A percentile compares a stretch with the other conserved stretches of the same genome.
Conservation (phyloP, 2,113 vertebrate species). For the Rhynchomys soricoides region DNA sequence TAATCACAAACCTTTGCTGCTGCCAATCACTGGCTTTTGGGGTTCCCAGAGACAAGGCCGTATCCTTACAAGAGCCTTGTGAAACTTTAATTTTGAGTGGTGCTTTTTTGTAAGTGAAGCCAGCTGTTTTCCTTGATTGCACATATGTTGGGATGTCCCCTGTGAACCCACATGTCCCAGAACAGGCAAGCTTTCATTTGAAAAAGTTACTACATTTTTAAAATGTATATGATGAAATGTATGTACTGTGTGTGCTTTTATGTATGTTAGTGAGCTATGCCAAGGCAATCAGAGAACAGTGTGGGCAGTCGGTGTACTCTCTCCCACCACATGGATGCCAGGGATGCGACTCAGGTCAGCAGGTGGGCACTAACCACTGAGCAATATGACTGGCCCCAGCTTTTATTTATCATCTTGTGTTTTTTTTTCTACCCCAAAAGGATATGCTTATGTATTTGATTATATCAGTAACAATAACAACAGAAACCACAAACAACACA, state of each 20-base stretch:
- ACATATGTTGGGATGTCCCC: neutral
- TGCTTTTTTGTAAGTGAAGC: neutral
- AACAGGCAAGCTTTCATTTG: conserved; percentile 65
- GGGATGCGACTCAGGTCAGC: neutral
- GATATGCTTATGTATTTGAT: conserved; percentile 82
- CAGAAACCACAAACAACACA: conserved; percentile 60
- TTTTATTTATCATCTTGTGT: neutral
- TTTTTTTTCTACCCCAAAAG: conserved; percentile 69
- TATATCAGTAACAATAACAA: conserved; percentile 78
- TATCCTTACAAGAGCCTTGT: conserved; percentile 5
- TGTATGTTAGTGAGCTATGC: neutral
- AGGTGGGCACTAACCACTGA: neutral
- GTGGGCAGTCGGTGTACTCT: too few species aligned
- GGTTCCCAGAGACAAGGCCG: neutral
- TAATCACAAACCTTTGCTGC: conserved; percentile 67
- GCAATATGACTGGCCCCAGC: neutral
- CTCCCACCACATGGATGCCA: too few species aligned
- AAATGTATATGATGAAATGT: neutral
- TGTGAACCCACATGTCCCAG: conserved; percentile 43
- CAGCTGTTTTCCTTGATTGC: neutral
- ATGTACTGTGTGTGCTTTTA: neutral
- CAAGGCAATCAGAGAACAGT: neutral
- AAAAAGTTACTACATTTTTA: neutral
- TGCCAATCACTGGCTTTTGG: conserved; percentile 5
- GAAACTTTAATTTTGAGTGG: neutral